Percentiles rank a stretch among this genome's conserved stretches.
These are phyloP conservation scores for Ridgeia piscesae DNA, from an alignment of 1,140 invertebrate genomes.

Conservation along the genomic window DNA sequence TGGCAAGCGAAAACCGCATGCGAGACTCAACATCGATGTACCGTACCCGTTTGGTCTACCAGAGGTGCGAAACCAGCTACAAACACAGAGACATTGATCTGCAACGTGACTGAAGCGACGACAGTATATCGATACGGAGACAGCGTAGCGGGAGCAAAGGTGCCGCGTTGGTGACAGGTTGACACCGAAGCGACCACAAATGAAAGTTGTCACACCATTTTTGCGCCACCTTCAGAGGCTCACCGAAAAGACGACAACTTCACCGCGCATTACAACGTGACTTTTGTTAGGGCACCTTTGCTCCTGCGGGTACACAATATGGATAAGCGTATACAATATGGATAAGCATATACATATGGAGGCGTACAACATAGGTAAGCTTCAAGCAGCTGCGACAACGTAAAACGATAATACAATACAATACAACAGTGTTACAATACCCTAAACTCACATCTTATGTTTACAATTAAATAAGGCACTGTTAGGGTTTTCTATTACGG, in stretches of 20 bases:
- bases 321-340: not conserved
- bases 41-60: not conserved
- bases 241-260: not conserved
- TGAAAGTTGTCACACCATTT: not conserved
- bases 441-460: not conserved
- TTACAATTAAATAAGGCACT: not conserved
- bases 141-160: not conserved
- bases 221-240: not conserved
- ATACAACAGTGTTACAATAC: not conserved
- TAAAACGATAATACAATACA: not conserved
- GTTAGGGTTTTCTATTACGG: not conserved
- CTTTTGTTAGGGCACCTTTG: not conserved
- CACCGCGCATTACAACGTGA: not conserved
- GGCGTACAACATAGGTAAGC: not conserved
- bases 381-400: not conserved
- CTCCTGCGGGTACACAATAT: not conserved
- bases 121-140: not conserved
- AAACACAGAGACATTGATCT: not conserved
- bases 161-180: not conserved
- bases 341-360: not conserved
- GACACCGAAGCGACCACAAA: not conserved
- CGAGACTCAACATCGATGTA: not conserved
- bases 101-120: not conserved
- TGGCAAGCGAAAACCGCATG: not conserved
- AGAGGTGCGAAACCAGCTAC: not conserved